Evolutionary conservation across 2,113 vertebrate genomes (phyloP).

Genomic region (Aphelocoma coerulescens): DNA sequence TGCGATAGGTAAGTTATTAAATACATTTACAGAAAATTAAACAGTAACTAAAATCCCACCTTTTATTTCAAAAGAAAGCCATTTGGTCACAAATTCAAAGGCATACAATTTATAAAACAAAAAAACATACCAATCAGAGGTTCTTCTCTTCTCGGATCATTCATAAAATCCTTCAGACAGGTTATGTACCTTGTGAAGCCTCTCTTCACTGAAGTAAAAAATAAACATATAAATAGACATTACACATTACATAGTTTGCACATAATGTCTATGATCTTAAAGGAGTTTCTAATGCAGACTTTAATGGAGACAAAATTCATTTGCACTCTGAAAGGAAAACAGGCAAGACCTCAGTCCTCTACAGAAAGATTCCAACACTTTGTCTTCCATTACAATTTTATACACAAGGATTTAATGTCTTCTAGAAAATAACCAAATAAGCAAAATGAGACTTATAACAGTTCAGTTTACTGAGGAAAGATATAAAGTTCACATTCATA

Average conservation of each 20-base stretch:
- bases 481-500: background rate
- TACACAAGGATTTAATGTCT: background rate
- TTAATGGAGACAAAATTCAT: background rate
- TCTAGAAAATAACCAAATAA: background rate
- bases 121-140: constrained; percentile 46
- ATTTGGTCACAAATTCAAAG: background rate
- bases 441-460: background rate
- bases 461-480: background rate
- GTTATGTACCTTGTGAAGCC: background rate
- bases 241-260: background rate
- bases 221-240: background rate
- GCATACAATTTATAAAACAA: background rate
- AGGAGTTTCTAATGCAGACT: background rate
- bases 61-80: background rate
- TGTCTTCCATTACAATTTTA: background rate
- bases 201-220: constrained; percentile 22
- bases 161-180: constrained; percentile 56
- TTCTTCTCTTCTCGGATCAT: constrained; percentile 60
- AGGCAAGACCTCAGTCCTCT: background rate
- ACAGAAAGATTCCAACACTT: background rate
- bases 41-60: background rate
- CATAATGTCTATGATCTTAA: background rate
- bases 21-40: background rate
- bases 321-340: background rate
- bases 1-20: background rate